Percentiles rank a stretch among this genome's conserved stretches.
These are phyloP conservation scores for Syngnathus typhle DNA, from an alignment of 2,113 vertebrate species.

Conservation along the genomic window DNA sequence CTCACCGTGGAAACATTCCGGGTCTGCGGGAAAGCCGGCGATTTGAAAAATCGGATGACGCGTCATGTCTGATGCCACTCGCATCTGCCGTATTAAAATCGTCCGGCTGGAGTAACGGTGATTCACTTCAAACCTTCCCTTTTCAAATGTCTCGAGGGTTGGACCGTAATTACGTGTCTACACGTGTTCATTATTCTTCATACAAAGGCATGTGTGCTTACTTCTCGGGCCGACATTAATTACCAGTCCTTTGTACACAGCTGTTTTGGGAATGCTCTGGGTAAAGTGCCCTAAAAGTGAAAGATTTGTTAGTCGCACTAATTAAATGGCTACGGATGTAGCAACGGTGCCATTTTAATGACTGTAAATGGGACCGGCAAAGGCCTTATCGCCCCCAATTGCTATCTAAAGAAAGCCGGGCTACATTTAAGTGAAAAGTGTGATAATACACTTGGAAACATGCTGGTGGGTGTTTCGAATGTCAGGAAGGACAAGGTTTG, in stretches of 20 bases:
- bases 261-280: constrained; percentile 5
- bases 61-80: not conserved
- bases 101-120: not conserved
- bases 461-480: too few relatives aligned
- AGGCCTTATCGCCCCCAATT: not conserved
- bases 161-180: not conserved
- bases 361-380: not conserved
- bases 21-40: not conserved
- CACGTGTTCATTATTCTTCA: not conserved
- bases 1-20: not conserved
- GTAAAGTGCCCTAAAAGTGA: not conserved
- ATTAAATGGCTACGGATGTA: not conserved
- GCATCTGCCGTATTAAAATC: not conserved
- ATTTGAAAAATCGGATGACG: not conserved
- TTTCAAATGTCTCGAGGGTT: not conserved
- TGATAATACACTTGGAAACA: too few relatives aligned
- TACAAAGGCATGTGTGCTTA: not conserved
- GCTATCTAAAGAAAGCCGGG: not conserved
- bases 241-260: constrained; percentile 1
- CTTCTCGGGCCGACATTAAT: constrained; percentile 4
- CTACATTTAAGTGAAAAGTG: not conserved
- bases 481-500: too few relatives aligned
- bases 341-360: not conserved
- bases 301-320: not conserved
- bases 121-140: not conserved